These are phyloP conservation scores for Myiotriccus ornatus DNA, from an alignment of 2,797 vertebrate species.

Conservation along the genomic window DNA sequence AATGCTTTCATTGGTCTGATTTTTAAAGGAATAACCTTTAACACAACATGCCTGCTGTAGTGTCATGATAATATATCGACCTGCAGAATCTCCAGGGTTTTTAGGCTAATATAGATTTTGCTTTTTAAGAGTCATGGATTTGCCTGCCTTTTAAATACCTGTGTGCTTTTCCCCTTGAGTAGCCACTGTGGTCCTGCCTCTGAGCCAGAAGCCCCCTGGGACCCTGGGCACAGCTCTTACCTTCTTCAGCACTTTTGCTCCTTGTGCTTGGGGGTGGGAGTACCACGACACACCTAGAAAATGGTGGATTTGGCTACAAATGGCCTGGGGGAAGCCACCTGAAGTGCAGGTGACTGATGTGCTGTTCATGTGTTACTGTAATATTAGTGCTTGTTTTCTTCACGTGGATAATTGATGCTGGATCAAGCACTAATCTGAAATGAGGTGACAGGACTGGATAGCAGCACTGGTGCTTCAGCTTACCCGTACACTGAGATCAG, in stretches of 20 bases:
- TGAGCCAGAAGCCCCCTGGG: background rate
- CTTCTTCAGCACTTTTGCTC: background rate
- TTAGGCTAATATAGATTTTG: background rate
- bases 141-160: background rate
- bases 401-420: background rate
- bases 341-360: background rate
- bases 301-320: background rate
- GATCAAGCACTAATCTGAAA: background rate
- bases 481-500: background rate
- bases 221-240: background rate
- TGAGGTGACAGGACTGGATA: background rate
- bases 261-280: background rate
- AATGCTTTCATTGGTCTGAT: background rate
- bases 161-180: background rate
- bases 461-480: background rate
- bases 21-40: background rate
- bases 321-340: fast-evolving
- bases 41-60: background rate
- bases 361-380: background rate
- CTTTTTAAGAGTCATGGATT: background rate
- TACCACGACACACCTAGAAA: background rate
- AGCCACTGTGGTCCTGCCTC: background rate
- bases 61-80: background rate
- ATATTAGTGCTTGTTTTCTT: background rate
- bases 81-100: background rate